phyloP scores from a whole-genome alignment of 1,140 invertebrate genomes.

The Notospermus geniculatus region DNA sequence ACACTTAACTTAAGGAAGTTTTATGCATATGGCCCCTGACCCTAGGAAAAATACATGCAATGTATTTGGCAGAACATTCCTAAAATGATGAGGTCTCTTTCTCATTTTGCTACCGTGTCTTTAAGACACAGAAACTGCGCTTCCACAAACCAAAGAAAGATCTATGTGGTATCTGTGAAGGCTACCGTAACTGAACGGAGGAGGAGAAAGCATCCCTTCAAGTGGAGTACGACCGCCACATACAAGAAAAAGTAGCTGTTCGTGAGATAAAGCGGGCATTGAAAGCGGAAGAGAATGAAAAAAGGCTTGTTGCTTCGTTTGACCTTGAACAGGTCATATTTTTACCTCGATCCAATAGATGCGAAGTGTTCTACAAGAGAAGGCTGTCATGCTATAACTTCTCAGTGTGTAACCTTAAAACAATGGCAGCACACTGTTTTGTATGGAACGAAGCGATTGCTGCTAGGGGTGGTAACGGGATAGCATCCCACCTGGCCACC shows the following conservation, averaged over 20 bases:
- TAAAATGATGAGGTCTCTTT: neutral
- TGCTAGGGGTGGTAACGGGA: no score
- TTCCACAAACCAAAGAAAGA: neutral
- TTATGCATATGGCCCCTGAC: no score
- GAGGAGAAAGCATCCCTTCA: neutral
- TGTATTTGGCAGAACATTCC: neutral
- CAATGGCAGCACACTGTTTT: neutral
- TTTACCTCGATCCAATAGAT: neutral
- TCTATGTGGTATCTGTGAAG: neutral
- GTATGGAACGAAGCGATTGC: no score
- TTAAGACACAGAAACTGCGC: neutral
- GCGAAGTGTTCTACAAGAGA: neutral
- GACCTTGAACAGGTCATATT: neutral
- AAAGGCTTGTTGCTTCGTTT: neutral
- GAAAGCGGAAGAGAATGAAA: neutral
- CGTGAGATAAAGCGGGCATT: neutral
- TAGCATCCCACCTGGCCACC: no score
- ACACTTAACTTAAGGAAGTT: no score
- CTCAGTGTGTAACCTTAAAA: neutral
- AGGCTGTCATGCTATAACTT: neutral
- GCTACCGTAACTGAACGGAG: neutral
- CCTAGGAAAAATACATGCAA: no score
- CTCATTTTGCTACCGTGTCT: neutral
- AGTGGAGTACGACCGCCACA: neutral
- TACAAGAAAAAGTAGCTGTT: neutral